phyloP scores from a whole-genome alignment of 1,140 invertebrate genomes.

The Metaphire vulgaris region DNA sequence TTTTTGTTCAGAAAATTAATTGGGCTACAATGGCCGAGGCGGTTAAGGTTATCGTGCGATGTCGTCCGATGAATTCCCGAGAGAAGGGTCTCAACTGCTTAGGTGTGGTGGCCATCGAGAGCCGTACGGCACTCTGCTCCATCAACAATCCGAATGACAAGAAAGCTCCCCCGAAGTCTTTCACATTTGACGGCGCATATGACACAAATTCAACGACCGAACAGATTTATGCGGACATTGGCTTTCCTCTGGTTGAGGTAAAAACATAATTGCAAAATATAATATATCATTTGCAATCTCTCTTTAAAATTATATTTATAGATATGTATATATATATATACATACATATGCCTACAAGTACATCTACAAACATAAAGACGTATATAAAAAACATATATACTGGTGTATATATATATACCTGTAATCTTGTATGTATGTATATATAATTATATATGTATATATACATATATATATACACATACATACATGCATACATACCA shows the following conservation, averaged over 20 bases:
- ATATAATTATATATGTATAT: not conserved
- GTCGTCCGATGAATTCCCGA: conserved; percentile 76
- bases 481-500: not conserved
- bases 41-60: conserved; percentile 84
- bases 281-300: too few relatives aligned
- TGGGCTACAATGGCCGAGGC: conserved; percentile 61
- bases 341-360: not conserved
- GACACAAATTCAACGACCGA: conserved; percentile 60
- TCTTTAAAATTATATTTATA: too few relatives aligned
- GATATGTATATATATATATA: too few relatives aligned
- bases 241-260: conserved; percentile 64
- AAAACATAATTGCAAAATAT: conserved; percentile 27
- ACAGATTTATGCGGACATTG: conserved; percentile 64
- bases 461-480: not conserved
- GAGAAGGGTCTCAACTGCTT: conserved; percentile 68
- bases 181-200: conserved; percentile 69
- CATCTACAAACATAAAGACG: too few relatives aligned
- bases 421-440: not conserved
- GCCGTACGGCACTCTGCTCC: conserved; percentile 55
- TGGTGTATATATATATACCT: not conserved
- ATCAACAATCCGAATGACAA: conserved; percentile 59
- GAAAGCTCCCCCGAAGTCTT: conserved; percentile 62
- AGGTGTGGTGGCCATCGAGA: conserved; percentile 68
- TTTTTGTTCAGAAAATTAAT: too few relatives aligned
- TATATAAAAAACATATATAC: not conserved